Conservation (phyloP, 2,888 invertebrate genomes). For the Chouioia cunea region DNA sequence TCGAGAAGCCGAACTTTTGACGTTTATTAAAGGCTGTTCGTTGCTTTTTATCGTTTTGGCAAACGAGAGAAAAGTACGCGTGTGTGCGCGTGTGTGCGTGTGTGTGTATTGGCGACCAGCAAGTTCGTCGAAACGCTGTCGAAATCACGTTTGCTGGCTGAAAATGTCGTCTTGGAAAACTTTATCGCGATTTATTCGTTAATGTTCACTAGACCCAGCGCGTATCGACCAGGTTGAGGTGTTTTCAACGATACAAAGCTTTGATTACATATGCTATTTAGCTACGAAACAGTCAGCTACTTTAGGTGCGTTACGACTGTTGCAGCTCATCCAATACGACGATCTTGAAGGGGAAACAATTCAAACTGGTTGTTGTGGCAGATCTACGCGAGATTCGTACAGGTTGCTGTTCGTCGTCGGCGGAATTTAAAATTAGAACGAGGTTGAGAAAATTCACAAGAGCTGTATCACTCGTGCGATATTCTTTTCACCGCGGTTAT, state of each 20-base stretch:
- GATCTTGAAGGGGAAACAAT: slow-evolving; percentile 3
- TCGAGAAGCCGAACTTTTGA: slow-evolving; percentile 28
- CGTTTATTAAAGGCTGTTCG: slow-evolving; percentile 37
- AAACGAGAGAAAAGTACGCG: slow-evolving; percentile 11
- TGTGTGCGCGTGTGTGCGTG: not conserved
- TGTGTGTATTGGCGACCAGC: too few species aligned
- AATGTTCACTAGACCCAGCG: too few species aligned
- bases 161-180: slow-evolving; percentile 18
- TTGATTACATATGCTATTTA: too few species aligned
- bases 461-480: too few species aligned
- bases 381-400: not conserved
- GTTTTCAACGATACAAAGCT: too few species aligned
- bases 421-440: slow-evolving; percentile 5
- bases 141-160: slow-evolving; percentile 17
- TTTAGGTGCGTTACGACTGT: too few species aligned
- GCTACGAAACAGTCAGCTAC: too few species aligned
- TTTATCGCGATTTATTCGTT: slow-evolving; percentile 13
- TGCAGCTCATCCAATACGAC: too few species aligned
- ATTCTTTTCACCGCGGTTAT: not conserved
- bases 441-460: too few species aligned
- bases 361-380: slow-evolving; percentile 27
- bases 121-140: slow-evolving; percentile 27
- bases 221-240: too few species aligned
- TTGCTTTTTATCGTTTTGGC: slow-evolving; percentile 39
- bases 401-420: not conserved